Evolutionary conservation across 2,888 invertebrate genomes (phyloP).

Genomic region (Neoaliturus tenellus): DNA sequence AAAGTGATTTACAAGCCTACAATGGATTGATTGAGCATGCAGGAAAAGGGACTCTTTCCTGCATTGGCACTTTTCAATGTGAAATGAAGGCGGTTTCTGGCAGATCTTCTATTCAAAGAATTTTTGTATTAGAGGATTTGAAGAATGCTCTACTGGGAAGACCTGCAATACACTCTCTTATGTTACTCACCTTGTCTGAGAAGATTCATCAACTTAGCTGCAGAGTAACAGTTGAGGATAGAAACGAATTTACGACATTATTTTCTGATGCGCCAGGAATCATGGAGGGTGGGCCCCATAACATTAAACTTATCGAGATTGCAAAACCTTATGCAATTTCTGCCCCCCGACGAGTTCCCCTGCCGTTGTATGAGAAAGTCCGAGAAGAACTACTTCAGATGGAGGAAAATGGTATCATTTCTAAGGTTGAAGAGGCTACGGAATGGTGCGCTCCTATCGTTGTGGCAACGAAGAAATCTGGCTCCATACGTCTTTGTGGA

Average conservation of each 20-base stretch:
- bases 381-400: too few relatives aligned
- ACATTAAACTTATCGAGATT: constrained; percentile 65
- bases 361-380: too few relatives aligned
- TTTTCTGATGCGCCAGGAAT: background rate
- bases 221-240: background rate
- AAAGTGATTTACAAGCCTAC: background rate
- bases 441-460: constrained; percentile 70
- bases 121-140: constrained; percentile 6
- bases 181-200: background rate
- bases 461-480: constrained; percentile 66
- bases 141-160: constrained; percentile 1
- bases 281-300: background rate
- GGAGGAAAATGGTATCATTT: too few relatives aligned
- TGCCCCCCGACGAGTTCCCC: constrained; percentile 68
- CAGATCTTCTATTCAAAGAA: constrained; percentile 17
- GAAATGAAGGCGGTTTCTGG: background rate
- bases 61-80: background rate
- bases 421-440: too few relatives aligned
- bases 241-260: background rate
- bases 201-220: background rate
- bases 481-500: constrained; percentile 66
- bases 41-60: background rate
- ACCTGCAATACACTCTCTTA: constrained; percentile 7
- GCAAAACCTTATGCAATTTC: constrained; percentile 67
- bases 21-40: background rate